Evolutionary conservation across 2,797 vertebrate genomes (phyloP), one percentile per base, ranked within the genome.

Genomic region (Triplophysa bombifrons): DNA sequence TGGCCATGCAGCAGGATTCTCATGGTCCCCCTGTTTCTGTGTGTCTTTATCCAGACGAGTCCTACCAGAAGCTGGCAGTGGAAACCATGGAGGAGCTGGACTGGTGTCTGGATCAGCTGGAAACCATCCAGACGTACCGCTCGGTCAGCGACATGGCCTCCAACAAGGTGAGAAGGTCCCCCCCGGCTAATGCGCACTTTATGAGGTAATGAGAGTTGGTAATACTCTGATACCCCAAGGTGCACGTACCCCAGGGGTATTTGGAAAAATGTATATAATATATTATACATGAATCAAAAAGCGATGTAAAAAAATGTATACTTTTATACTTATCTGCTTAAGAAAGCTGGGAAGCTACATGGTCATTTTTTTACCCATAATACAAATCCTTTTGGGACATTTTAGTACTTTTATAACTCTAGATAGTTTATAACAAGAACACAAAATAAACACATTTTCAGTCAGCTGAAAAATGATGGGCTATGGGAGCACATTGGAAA

Each of bases 81-180:
- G 97, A 98, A 90, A 98, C 97, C 56, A 94, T 98, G 94, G 96
- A 98, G 91, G 97, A 98, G 90, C 86, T 98, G 92, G 96, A 98
- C 94, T 98, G 97, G 97, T 98, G 97, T 92, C 90, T 98, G 91
- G 96, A 98, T 90, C 97, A 98, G 93, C 94, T 98, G 89, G 96
- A 98, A 91, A 98, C 97, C 87, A 98, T 98, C 88, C 97, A 98
- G 93, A 98, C 96, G 38, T 98, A 98, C 89, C 95, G 97, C 86
- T 98, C 97, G 0, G 97, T 98, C 93, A 98, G 96, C 13, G 97
- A 98, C 93, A 98, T 98, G 97, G 97, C 97, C 86, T 98, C 97
- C 65, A 98, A 96, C 90, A 98, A 98, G 96, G 97, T 98, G 95
- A 88, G 94, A 81, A 38, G 78, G 56, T 82, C 76, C 53, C 9